These are phyloP conservation scores for Molossus alvarezi DNA, from an alignment of 2,797 vertebrate species.

Conservation along the genomic window DNA sequence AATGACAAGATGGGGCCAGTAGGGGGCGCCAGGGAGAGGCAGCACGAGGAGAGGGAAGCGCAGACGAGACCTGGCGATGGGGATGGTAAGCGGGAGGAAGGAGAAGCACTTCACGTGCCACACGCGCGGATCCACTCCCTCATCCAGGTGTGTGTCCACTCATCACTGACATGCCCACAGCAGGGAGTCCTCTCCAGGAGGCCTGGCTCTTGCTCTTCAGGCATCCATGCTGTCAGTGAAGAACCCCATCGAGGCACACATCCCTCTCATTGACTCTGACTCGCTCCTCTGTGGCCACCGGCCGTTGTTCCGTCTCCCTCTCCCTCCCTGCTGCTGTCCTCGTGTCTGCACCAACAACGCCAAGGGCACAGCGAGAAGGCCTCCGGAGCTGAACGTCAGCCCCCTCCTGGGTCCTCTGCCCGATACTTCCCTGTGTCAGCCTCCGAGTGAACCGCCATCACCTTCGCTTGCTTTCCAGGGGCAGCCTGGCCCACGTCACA, in stretches of 20 bases:
- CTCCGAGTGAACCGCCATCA: fast-evolving
- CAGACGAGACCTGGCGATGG: fast-evolving
- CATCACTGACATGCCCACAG: fast-evolving
- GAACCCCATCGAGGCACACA: fast-evolving
- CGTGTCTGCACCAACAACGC: fast-evolving
- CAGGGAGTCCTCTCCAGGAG: no score
- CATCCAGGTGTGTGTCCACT: fast-evolving
- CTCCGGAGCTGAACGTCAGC: not conserved
- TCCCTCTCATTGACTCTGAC: not conserved
- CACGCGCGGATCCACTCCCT: fast-evolving
- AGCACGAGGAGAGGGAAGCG: fast-evolving
- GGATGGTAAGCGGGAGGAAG: fast-evolving
- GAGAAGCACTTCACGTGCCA: fast-evolving
- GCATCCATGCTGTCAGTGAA: fast-evolving
- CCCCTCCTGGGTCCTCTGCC: not conserved
- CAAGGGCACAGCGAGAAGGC: not conserved
- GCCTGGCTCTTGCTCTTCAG: not conserved
- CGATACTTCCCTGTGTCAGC: no score
- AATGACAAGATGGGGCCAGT: fast-evolving
- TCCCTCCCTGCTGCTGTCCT: not conserved
- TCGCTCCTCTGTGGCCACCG: not conserved
- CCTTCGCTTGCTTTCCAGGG: not conserved
- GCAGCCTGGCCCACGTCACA: no score
- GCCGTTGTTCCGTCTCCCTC: not conserved
- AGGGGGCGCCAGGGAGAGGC: fast-evolving